A percentile compares a stretch with the other conserved stretches of the same genome.
Evolutionary conservation across 2,888 invertebrate species (phyloP).

Genomic region (Ormyrus labotus): DNA sequence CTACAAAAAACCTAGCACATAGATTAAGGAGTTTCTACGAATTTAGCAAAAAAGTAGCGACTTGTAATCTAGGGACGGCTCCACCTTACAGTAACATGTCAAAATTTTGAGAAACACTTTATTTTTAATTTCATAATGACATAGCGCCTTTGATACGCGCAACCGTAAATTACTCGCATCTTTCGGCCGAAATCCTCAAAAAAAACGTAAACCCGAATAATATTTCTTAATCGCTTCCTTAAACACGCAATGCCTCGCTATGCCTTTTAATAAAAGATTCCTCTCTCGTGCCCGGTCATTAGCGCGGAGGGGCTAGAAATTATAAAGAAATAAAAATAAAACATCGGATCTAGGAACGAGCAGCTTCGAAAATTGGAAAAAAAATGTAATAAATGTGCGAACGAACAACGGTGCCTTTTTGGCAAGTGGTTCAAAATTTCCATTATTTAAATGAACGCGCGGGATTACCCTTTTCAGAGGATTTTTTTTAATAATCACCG

Average conservation of each 20-base stretch:
- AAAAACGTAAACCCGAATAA: constrained; percentile 24
- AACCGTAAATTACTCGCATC: constrained; percentile 45
- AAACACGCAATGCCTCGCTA: constrained; percentile 28
- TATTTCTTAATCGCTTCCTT: constrained; percentile 24
- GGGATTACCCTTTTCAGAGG: too few species aligned
- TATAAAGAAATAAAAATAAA: too few species aligned
- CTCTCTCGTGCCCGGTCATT: constrained; percentile 9
- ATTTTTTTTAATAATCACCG: too few species aligned
- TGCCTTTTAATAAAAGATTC: constrained; percentile 47
- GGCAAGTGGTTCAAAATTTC: too few species aligned
- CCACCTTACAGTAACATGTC: constrained; percentile 27
- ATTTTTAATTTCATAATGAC: constrained; percentile 49
- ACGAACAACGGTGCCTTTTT: too few species aligned
- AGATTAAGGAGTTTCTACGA: constrained; percentile 21
- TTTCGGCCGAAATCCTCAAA: constrained; percentile 7
- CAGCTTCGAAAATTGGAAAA: too few species aligned
- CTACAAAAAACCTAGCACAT: too few species aligned
- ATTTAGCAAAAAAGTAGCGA: not conserved
- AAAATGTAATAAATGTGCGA: too few species aligned
- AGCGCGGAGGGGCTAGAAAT: not conserved
- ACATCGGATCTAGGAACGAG: too few species aligned
- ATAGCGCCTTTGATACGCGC: constrained; percentile 16
- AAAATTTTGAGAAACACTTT: constrained; percentile 51
- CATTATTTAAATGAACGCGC: too few species aligned
- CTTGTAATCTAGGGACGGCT: not conserved